Conservation (phyloP, 92 coral and sea anemone species). For the Micromussa lordhowensis region DNA sequence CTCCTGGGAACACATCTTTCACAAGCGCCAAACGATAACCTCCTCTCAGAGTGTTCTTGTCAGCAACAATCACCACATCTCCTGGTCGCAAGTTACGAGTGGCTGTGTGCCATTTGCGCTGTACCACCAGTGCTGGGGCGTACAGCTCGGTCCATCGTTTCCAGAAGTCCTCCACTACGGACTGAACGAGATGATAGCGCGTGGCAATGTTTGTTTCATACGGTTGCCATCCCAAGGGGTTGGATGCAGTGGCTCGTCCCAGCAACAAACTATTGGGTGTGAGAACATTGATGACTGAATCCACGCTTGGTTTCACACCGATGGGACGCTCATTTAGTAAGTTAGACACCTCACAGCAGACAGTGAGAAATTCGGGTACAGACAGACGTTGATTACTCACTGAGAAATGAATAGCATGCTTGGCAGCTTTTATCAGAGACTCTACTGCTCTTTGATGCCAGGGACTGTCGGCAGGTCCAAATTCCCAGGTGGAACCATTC, state of each 20-base stretch:
- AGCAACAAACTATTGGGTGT: constrained; percentile 73
- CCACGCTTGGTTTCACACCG: constrained; percentile 62
- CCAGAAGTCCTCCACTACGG: constrained; percentile 71
- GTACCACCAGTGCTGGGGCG: constrained; percentile 59
- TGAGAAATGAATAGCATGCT: constrained; percentile 78
- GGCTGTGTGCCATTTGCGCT: constrained; percentile 53
- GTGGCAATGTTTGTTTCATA: constrained; percentile 25
- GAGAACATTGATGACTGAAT: constrained; percentile 58
- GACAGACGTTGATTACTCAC: constrained; percentile 74
- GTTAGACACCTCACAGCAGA: constrained; percentile 71
- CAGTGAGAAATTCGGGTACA: constrained; percentile 69
- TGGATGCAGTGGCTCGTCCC: constrained; percentile 73
- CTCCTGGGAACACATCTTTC: constrained; percentile 67
- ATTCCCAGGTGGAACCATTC: constrained; percentile 71
- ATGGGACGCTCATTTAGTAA: constrained; percentile 79
- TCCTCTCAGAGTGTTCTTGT: constrained; percentile 68
- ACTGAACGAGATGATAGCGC: constrained; percentile 67
- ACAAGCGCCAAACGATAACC: constrained; percentile 59
- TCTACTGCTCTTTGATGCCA: constrained; percentile 81
- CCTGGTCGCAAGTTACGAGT: constrained; percentile 61
- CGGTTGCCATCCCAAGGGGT: constrained; percentile 77
- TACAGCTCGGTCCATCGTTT: constrained; percentile 76
- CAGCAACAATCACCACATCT: constrained; percentile 75
- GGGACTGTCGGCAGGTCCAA: constrained; percentile 80
- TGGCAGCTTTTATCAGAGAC: constrained; percentile 72